Conservation (phyloP, 2,888 invertebrate genomes). For the Steinernema hermaphroditum region DNA sequence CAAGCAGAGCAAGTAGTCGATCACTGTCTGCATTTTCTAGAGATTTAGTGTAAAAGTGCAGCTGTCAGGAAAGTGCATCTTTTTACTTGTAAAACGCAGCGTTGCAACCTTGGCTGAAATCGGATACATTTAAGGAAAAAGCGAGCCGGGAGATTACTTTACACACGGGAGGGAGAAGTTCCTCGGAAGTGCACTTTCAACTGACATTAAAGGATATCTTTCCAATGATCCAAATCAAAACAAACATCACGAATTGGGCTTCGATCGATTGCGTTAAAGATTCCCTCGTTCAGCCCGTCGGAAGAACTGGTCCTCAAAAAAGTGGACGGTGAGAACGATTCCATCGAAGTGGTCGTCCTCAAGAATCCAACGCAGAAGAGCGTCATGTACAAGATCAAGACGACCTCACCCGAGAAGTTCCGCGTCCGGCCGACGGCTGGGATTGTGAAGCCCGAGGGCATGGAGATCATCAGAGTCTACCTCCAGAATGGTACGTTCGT, state of each 20-base stretch:
- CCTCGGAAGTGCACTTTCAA: neutral
- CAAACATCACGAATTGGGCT: too few species aligned
- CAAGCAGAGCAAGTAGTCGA: too few species aligned
- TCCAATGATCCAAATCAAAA: too few species aligned
- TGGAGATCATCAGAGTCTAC: constrained; percentile 52
- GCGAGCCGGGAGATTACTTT: neutral
- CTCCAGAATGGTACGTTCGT: constrained; percentile 52
- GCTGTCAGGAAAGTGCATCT: neutral
- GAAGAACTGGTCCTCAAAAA: constrained; percentile 17
- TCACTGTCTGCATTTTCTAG: too few species aligned
- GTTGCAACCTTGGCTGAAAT: constrained; percentile 4
- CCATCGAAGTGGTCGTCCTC: constrained; percentile 24
- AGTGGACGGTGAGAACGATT: constrained; percentile 16
- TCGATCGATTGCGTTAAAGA: too few species aligned
- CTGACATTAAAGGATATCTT: too few species aligned
- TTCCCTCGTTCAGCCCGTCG: neutral
- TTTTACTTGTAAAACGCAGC: constrained; percentile 10
- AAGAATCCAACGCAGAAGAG: constrained; percentile 17
- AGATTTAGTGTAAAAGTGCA: too few species aligned
- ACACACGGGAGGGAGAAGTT: neutral
- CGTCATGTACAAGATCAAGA: constrained; percentile 78
- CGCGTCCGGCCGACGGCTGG: constrained; percentile 78
- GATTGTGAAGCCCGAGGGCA: constrained; percentile 47
- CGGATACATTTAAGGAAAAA: neutral
- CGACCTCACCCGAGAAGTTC: constrained; percentile 92